Conservation (phyloP, 2,797 vertebrate genomes). For the Pipistrellus kuhlii region DNA sequence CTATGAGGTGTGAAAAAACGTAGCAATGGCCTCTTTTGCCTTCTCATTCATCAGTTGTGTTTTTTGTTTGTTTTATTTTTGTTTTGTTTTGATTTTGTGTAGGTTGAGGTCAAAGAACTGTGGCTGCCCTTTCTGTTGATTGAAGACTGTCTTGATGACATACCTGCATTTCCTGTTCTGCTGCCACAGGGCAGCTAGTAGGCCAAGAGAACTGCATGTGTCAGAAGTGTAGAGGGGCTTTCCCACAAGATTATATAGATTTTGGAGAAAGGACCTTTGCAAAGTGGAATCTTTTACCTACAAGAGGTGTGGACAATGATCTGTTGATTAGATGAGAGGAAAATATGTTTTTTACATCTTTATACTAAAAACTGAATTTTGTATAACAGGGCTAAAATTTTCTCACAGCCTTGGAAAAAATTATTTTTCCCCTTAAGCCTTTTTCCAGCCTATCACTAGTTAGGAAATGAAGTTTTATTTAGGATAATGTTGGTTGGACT, state of each 20-base stretch:
- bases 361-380: conserved; percentile 31
- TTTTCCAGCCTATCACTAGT: not conserved
- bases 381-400: not conserved
- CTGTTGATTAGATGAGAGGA: conserved; percentile 38
- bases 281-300: not conserved
- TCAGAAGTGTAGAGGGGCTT: not conserved
- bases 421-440: not conserved
- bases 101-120: not conserved
- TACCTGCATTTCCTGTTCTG: conserved; percentile 49
- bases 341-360: conserved; percentile 27
- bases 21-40: not conserved
- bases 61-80: conserved; percentile 1
- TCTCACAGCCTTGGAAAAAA: not conserved
- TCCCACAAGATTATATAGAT: not conserved
- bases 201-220: not conserved
- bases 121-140: conserved; percentile 18
- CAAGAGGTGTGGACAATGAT: not conserved
- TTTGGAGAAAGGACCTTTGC: conserved; percentile 15
- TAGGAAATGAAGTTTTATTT: conserved; percentile 19
- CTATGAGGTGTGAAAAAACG: not conserved
- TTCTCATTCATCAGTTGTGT: not conserved
- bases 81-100: conserved; percentile 42
- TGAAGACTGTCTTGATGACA: not conserved
- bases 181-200: not conserved
- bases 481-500: conserved; percentile 32